A percentile compares a stretch with the other conserved stretches of the same genome.
Evolutionary conservation across 2,888 invertebrate species (phyloP).

Genomic region (Caprella mutica): DNA sequence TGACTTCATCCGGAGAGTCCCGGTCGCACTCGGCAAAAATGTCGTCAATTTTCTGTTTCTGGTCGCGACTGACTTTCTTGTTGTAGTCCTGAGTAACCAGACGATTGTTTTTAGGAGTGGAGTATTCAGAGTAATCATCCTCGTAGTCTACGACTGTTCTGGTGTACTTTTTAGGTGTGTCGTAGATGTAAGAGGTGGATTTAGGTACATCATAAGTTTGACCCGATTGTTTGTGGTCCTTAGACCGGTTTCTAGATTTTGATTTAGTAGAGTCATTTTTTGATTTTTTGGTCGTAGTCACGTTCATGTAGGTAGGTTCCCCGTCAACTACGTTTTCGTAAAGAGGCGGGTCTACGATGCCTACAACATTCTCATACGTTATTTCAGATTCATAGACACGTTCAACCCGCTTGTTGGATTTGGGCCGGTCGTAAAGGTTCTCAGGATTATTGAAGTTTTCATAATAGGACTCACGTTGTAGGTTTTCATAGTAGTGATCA

Average conservation of each 20-base stretch:
- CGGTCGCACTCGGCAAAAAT: slow-evolving; percentile 32
- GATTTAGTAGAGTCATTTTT: background rate
- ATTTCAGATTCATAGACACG: slow-evolving; percentile 19
- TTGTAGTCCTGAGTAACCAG: slow-evolving; percentile 13
- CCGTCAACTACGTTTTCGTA: slow-evolving; percentile 33
- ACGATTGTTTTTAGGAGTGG: slow-evolving; percentile 32
- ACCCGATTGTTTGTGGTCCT: background rate
- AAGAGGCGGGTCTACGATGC: slow-evolving; percentile 18
- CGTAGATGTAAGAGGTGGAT: slow-evolving; percentile 34
- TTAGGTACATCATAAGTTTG: slow-evolving; percentile 34
- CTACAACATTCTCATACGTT: slow-evolving; percentile 31
- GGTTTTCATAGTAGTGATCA: slow-evolving; percentile 29
- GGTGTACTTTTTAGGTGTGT: slow-evolving; percentile 28
- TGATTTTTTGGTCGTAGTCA: slow-evolving; percentile 1
- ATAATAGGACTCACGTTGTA: slow-evolving; percentile 21
- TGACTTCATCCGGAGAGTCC: slow-evolving; percentile 28
- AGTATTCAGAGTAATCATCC: slow-evolving; percentile 22
- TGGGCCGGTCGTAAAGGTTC: slow-evolving; percentile 33
- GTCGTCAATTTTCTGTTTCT: slow-evolving; percentile 26
- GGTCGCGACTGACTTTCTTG: slow-evolving; percentile 25
- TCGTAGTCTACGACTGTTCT: slow-evolving; percentile 17
- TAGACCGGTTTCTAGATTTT: background rate
- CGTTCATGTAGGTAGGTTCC: slow-evolving; percentile 33
- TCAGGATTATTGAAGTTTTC: slow-evolving; percentile 27
- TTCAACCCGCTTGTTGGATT: slow-evolving; percentile 14